Evolutionary conservation across 2,113 vertebrate genomes (phyloP), one percentile per base, ranked within the genome.

Genomic region (Osmerus eperlanus): DNA sequence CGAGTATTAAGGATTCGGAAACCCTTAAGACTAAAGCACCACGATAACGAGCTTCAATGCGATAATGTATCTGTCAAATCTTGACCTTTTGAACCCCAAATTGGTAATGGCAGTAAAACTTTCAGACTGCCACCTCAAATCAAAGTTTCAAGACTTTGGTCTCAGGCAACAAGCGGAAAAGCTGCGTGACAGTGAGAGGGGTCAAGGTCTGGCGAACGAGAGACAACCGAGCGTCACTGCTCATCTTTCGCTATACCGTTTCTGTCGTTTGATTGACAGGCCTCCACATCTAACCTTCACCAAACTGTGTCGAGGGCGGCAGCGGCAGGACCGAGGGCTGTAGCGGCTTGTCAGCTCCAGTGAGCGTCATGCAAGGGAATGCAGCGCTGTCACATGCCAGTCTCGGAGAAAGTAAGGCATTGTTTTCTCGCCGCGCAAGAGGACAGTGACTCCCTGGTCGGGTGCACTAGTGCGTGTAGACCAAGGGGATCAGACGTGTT

Each of bases 201-300:
- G 85, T 88, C 78, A 82, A 81, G 73, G 58, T 47, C 51, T 25
- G 5, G 70, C 36, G 56, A 70, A 68, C 47, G 21, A 47, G 53
- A 72, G 78, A n/a, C 62, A 15, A 81, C 76, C 56, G 65, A 83
- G 77, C 81, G 75, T 86, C 86, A 89, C 62, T 15, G 77, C 85
- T 89, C 85, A 77, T 85, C 81, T 62, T 61, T 56, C 3, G 67
- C 84, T 8, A 28, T 28, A 90, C 68, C 70, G 62, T 76, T 88
- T 89, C 74, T 89, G 90, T 89, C 85, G 84, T 74, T 88, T 90
- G 88, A 90, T 71, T 88, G 89, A 89, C 85, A 79, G 85, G 79
- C 77, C 72, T 78, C 73, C 78, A 84, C 81, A 87, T 90, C 75
- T 89, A 87, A 88, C 84, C 88, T 88, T 89, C 87, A 83, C 73